Conservation (phyloP, 2,888 invertebrate genomes). For the Lutraria lutraria region DNA sequence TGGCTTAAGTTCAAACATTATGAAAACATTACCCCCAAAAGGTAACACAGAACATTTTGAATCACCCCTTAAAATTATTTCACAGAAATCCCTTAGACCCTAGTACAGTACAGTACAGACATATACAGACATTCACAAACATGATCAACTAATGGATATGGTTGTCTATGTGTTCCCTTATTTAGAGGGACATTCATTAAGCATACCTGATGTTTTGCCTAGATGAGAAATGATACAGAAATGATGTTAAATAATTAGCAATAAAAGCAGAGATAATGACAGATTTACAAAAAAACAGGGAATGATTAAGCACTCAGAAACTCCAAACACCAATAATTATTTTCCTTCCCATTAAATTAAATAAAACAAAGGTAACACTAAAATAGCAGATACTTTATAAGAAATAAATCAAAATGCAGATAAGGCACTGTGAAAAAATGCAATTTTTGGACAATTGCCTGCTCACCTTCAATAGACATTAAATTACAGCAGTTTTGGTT, state of each 20-base stretch:
- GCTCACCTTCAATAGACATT: too few species aligned
- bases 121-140: conserved; percentile 1
- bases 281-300: not conserved
- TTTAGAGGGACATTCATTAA: not conserved
- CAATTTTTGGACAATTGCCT: too few species aligned
- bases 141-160: not conserved
- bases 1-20: too few species aligned
- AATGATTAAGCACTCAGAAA: conserved; percentile 1
- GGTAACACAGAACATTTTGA: not conserved
- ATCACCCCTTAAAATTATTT: conserved; percentile 10
- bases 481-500: too few species aligned
- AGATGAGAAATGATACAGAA: conserved; percentile 19
- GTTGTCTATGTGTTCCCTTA: conserved; percentile 19
- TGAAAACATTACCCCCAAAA: not conserved
- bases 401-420: too few species aligned
- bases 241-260: not conserved
- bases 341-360: not conserved
- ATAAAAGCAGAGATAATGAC: not conserved
- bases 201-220: conserved; percentile 14
- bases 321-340: not conserved
- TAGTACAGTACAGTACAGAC: not conserved
- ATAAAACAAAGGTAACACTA: not conserved
- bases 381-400: too few species aligned
- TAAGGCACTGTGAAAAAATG: too few species aligned
- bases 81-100: not conserved